A percentile compares a stretch with the other conserved stretches of the same genome.
Conservation (phyloP, 2,797 vertebrate species). For the Cossypha polioptera region DNA sequence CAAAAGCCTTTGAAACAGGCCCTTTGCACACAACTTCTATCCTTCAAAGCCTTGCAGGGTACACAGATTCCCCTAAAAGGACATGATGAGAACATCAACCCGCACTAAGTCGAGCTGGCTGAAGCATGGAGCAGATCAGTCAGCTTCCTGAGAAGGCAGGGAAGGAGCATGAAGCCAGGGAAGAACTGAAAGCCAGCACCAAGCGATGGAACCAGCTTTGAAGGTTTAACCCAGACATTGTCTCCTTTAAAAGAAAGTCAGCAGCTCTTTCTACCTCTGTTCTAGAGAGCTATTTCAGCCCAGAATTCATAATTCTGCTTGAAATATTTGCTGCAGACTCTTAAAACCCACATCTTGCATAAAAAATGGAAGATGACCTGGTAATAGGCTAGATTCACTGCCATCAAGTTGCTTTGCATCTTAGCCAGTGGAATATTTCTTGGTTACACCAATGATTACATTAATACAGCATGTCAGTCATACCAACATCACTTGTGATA, state of each 20-base stretch:
- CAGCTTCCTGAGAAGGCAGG: not conserved
- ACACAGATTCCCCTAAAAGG: not conserved
- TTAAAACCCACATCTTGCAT: not conserved
- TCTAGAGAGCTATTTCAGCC: not conserved
- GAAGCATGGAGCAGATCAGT: not conserved
- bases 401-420: not conserved
- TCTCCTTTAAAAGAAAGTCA: not conserved
- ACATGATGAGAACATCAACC: not conserved
- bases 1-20: not conserved
- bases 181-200: not conserved
- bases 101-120: rapidly evolving
- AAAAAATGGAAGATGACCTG: not conserved
- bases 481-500: rapidly evolving
- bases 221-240: not conserved
- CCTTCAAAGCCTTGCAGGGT: not conserved
- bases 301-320: not conserved
- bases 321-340: not conserved
- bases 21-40: not conserved
- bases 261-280: not conserved
- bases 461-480: rapidly evolving
- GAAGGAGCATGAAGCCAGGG: not conserved
- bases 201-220: not conserved
- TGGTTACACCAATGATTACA: not conserved
- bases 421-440: not conserved
- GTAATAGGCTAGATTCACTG: not conserved